Percentiles rank a stretch among this genome's conserved stretches.
Evolutionary conservation across 2,888 invertebrate genomes (phyloP).

Genomic region (Lysandra coridon): DNA sequence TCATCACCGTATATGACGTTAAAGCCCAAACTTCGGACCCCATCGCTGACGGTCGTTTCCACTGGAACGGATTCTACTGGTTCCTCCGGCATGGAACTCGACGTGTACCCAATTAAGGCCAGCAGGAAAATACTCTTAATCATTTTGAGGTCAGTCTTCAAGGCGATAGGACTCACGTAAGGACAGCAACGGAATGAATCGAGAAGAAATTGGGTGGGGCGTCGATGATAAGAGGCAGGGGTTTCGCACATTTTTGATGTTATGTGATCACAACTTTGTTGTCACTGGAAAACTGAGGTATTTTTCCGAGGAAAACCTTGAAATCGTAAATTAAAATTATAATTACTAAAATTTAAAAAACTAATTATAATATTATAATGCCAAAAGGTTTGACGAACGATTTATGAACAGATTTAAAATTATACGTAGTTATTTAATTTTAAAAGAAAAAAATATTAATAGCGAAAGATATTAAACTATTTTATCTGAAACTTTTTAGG

Average conservation of each 20-base stretch:
- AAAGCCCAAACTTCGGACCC: conserved; percentile 55
- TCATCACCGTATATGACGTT: conserved; percentile 64
- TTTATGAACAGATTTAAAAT: too few species aligned
- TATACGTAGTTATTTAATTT: too few species aligned
- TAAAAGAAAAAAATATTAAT: too few species aligned
- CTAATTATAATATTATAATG: too few species aligned
- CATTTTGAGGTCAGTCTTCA: conserved; percentile 46
- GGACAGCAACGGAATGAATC: conserved; percentile 31
- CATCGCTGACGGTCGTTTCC: conserved; percentile 53
- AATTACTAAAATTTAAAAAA: too few species aligned
- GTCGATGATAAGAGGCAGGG: conserved; percentile 47
- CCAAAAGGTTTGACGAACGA: too few species aligned
- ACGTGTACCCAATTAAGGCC: conserved; percentile 31
- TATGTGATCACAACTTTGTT: neutral
- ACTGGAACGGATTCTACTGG: conserved; percentile 45
- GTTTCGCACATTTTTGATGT: conserved; percentile 41
- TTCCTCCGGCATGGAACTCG: conserved; percentile 38
- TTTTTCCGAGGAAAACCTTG: neutral
- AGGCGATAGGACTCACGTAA: neutral
- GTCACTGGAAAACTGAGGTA: neutral
- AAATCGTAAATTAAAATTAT: neutral
- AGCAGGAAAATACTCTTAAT: conserved; percentile 42
- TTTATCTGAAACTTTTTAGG: too few species aligned
- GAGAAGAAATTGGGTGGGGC: conserved; percentile 42
- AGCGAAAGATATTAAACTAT: too few species aligned